phyloP scores from a whole-genome alignment of 2,888 invertebrate species.

The Idaea aversata region DNA sequence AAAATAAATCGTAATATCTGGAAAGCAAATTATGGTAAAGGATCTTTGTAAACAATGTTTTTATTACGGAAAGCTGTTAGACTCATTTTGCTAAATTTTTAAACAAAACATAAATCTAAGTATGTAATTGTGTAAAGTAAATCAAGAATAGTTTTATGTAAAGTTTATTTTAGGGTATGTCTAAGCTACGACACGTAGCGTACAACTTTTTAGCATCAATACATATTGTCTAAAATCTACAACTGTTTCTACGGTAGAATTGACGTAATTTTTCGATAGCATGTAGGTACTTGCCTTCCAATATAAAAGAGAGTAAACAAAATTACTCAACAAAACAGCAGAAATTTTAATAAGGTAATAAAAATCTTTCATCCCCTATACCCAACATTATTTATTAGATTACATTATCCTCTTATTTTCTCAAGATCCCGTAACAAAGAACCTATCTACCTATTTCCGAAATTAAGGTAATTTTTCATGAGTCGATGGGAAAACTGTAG shows the following conservation, averaged over 20 bases:
- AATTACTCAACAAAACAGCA: background rate
- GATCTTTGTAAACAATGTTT: background rate
- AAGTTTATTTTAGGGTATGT: too few relatives aligned
- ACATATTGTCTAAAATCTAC: too few relatives aligned
- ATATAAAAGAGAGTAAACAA: background rate
- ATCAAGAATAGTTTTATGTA: too few relatives aligned
- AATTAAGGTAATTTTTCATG: conserved; percentile 58
- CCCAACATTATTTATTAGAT: conserved; percentile 5
- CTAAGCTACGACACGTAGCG: too few relatives aligned
- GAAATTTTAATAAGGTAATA: background rate
- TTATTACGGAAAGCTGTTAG: background rate
- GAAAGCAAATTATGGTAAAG: conserved; percentile 1
- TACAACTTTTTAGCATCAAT: too few relatives aligned
- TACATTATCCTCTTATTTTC: conserved; percentile 3
- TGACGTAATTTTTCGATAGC: background rate
- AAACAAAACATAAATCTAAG: too few relatives aligned
- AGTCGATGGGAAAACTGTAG: conserved; percentile 38
- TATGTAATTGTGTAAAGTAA: too few relatives aligned
- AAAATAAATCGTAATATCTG: conserved; percentile 1
- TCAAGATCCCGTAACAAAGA: conserved; percentile 4
- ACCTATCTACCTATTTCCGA: conserved; percentile 35
- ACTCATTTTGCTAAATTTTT: too few relatives aligned
- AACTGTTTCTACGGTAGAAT: background rate
- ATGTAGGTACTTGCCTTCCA: background rate
- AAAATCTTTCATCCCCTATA: background rate